Percentiles rank a stretch among this genome's conserved stretches.
phyloP scores from a whole-genome alignment of 2,113 vertebrate genomes.

The Platycercus adscitus region DNA sequence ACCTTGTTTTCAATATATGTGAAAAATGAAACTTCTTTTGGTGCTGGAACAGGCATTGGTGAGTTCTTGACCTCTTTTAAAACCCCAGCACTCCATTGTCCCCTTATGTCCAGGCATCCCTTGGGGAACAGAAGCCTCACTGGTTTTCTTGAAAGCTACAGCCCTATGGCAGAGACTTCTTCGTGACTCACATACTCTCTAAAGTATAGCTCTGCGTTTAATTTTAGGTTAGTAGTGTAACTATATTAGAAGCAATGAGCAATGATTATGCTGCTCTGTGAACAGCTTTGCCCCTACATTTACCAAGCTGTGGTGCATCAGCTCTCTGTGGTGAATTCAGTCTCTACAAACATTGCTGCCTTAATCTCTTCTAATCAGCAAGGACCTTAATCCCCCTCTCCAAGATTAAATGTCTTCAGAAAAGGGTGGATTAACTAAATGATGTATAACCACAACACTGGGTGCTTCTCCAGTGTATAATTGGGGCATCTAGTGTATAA shows the following conservation, averaged over 20 bases:
- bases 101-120: not conserved
- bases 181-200: not conserved
- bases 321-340: not conserved
- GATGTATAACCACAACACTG: rapidly evolving
- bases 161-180: not conserved
- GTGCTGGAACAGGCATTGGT: not conserved
- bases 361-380: not conserved
- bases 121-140: not conserved
- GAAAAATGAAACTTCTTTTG: not conserved
- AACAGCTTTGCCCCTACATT: not conserved
- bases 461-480: not conserved
- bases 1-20: not conserved
- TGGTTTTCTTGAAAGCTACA: not conserved
- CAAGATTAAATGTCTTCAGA: not conserved
- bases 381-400: not conserved
- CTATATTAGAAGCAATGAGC: not conserved
- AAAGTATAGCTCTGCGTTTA: not conserved
- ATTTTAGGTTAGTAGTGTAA: not conserved
- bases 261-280: not conserved
- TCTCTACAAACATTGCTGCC: not conserved
- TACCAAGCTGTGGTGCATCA: not conserved
- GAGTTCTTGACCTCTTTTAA: not conserved
- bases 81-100: rapidly evolving
- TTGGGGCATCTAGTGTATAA: not conserved
- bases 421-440: not conserved